phyloP scores from a whole-genome alignment of 2,113 vertebrate species.

The Catharus fuscescens region DNA sequence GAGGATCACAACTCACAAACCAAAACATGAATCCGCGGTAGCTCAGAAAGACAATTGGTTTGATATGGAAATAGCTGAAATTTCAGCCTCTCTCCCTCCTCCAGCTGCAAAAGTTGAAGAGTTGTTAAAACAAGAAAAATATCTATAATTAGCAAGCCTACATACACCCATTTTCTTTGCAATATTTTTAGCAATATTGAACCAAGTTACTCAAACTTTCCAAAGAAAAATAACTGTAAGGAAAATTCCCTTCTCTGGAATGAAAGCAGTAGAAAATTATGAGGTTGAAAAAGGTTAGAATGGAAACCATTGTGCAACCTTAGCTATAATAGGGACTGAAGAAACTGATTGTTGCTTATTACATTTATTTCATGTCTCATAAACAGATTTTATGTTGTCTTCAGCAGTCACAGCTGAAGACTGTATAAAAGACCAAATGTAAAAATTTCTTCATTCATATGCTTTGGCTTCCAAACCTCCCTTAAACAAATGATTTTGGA shows the following conservation, averaged over 20 bases:
- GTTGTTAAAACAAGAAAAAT: slow-evolving; percentile 30
- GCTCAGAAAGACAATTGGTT: not conserved
- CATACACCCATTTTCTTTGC: slow-evolving; percentile 47
- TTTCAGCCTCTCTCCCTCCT: not conserved
- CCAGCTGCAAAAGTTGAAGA: not conserved
- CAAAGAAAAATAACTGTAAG: slow-evolving; percentile 53
- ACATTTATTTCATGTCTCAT: not conserved
- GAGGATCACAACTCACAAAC: not conserved
- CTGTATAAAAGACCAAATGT: not conserved
- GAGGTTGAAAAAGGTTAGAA: slow-evolving; percentile 29
- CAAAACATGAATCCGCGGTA: not conserved
- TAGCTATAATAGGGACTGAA: not conserved
- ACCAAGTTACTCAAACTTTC: slow-evolving; percentile 57
- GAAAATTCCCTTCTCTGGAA: slow-evolving; percentile 51
- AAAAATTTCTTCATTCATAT: not conserved
- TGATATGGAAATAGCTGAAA: slow-evolving; percentile 26
- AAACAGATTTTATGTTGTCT: not conserved
- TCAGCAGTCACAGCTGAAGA: not conserved
- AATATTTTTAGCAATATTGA: slow-evolving; percentile 42
- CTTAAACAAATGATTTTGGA: not conserved
- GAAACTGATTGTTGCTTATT: not conserved
- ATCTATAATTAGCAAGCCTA: slow-evolving; percentile 39
- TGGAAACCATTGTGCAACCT: slow-evolving; percentile 52
- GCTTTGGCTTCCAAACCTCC: not conserved
- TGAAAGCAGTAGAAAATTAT: slow-evolving; percentile 31